Evolutionary conservation across 2,888 invertebrate species (phyloP).

Genomic region (Bellardia bayeri): DNA sequence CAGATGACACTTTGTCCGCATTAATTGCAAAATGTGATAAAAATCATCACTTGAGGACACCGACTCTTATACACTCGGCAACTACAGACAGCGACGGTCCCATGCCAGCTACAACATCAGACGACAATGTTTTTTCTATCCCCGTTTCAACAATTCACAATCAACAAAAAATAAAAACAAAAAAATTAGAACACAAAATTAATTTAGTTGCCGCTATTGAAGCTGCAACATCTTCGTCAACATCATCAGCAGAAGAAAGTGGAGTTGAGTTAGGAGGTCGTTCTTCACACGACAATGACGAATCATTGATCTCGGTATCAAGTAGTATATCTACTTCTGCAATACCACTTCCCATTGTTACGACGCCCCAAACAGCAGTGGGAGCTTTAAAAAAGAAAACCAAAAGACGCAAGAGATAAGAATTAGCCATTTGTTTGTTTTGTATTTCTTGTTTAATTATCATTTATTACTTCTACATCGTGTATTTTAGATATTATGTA

Average conservation of each 20-base stretch:
- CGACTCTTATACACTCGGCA: conserved; percentile 70
- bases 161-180: conserved; percentile 80
- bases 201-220: conserved; percentile 82
- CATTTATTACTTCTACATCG: conserved; percentile 82
- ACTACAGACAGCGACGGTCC: conserved; percentile 81
- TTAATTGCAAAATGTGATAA: conserved; percentile 7
- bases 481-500: conserved; percentile 72
- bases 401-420: conserved; percentile 84
- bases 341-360: conserved; percentile 61
- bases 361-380: conserved; percentile 70
- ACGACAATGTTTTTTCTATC: conserved; percentile 76
- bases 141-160: conserved; percentile 66
- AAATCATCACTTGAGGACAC: conserved; percentile 60
- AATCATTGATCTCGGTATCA: conserved; percentile 59
- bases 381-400: conserved; percentile 83
- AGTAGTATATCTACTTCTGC: conserved; percentile 43
- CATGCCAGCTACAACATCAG: conserved; percentile 81
- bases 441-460: conserved; percentile 83
- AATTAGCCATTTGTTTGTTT: conserved; percentile 84
- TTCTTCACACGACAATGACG: conserved; percentile 53
- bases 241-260: conserved; percentile 82
- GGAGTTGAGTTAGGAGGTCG: conserved; percentile 76
- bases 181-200: conserved; percentile 82
- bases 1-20: conserved; percentile 10
- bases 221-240: conserved; percentile 81